Conservation (phyloP, 2,797 vertebrate species). For the Pangasius krempfi region DNA sequence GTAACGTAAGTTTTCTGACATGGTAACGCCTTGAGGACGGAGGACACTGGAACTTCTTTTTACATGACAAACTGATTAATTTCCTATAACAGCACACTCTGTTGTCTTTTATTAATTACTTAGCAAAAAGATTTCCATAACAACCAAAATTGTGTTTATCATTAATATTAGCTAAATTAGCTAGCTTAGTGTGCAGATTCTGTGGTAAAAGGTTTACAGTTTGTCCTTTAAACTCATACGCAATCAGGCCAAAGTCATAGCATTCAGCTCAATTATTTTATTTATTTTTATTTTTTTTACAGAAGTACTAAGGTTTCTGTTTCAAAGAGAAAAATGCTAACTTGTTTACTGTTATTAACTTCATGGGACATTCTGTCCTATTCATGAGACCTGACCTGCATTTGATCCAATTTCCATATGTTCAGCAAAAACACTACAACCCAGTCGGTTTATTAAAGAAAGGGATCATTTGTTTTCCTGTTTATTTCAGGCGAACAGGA, state of each 20-base stretch:
- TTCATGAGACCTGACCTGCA: constrained; percentile 9
- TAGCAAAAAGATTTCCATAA: no score
- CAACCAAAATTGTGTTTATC: neutral
- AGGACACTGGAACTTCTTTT: neutral
- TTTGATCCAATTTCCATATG: constrained; percentile 17
- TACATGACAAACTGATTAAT: neutral
- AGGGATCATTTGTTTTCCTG: constrained; percentile 20
- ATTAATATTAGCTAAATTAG: neutral
- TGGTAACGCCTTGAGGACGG: neutral
- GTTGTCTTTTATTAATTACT: neutral
- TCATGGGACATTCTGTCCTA: neutral
- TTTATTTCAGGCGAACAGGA: constrained; percentile 21
- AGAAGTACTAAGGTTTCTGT: neutral
- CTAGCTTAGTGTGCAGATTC: no score
- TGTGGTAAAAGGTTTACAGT: neutral
- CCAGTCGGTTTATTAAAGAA: neutral
- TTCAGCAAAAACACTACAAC: neutral
- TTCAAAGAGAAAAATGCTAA: neutral
- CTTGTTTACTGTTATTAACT: neutral
- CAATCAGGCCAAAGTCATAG: neutral
- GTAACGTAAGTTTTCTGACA: neutral
- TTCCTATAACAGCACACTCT: neutral
- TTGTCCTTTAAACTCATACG: neutral
- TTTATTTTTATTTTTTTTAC: neutral
- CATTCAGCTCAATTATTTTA: neutral